Base-by-base conservation (phyloP, 2,113 vertebrate genomes). In the Apteryx mantelli region DNA sequence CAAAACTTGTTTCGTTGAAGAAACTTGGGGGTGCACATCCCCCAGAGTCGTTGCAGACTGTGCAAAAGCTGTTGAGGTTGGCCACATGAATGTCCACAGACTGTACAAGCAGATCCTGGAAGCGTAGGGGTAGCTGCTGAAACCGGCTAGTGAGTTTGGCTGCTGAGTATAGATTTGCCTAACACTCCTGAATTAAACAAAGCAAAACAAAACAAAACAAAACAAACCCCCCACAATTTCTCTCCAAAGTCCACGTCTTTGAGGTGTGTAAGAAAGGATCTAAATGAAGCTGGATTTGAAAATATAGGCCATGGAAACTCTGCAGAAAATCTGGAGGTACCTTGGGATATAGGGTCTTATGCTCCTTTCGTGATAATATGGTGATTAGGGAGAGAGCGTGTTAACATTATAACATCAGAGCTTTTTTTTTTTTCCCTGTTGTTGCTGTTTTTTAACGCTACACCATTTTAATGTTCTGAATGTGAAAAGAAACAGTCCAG, bases 11-110 rank as follows among this genome's bases (percentile, higher is more conserved):
- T 77, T 3, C 2, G 3, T 69, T 17, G 1, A 24, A 46, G 32
- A 55, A 69, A 56, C 0, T 0, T 68, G 14, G 32, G 20, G 2
- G 7, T 26, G 25, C 11, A 76, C 60, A 25, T 2, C 7, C 44
- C 19, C 17, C 20, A 34, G 21, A 64, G 11, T 26, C 13, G 77
- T 11, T 2, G 4, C 71, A 46, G 12, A 8, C 20, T 13, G 15
- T 6, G 56, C 77, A 88, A 68, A 21, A 3, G 3, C 7, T 52
- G 4, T 10, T 58, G 19, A n/a, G 11, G 15, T 13, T 69, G 14
- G 52, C 75, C 24, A 61, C 48, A 61, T 2, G 44, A 30, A 16
- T 34, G 5, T n/a, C 73, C 38, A 56, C 2, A 38, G 13, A 19
- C 24, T 36, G 50, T 34, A 5, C 19, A 58, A 61, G 21, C 73